These are phyloP conservation scores for Cheiracanthium punctorium DNA, from an alignment of 2,888 invertebrate species.

Conservation along the genomic window DNA sequence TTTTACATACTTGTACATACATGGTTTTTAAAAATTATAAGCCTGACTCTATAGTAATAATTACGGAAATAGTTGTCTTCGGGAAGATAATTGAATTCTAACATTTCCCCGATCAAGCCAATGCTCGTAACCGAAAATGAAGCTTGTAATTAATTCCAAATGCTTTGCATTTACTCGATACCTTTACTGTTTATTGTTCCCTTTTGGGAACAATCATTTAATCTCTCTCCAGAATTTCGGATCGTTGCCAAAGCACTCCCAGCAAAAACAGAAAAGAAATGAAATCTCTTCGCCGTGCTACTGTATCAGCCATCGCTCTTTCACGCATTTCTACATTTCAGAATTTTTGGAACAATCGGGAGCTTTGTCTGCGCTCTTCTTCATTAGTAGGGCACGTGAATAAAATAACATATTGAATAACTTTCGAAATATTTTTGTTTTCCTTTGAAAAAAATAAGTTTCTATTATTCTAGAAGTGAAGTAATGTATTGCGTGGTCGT, in stretches of 20 bases:
- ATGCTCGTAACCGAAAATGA: background rate
- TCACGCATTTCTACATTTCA: slow-evolving; percentile 10
- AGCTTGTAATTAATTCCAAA: background rate
- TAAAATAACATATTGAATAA: background rate
- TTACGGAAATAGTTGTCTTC: no score
- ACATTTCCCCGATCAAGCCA: no score
- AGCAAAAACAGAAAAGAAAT: background rate
- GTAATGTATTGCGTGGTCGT: no score
- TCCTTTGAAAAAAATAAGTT: no score
- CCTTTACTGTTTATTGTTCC: background rate
- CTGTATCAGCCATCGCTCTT: background rate
- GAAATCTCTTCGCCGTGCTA: background rate
- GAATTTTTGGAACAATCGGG: slow-evolving; percentile 11
- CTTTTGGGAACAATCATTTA: background rate
- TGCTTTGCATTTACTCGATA: background rate
- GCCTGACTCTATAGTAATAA: no score
- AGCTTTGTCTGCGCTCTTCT: slow-evolving; percentile 8
- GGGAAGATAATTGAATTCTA: no score
- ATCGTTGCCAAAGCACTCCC: background rate
- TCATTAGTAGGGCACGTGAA: slow-evolving; percentile 6
- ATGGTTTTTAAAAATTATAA: no score
- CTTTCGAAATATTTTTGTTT: background rate
- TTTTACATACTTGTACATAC: no score
- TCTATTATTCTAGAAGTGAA: no score
- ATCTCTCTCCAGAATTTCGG: background rate